phyloP scores from a whole-genome alignment of 2,113 vertebrate species.

The Colistium nudipinnis region DNA sequence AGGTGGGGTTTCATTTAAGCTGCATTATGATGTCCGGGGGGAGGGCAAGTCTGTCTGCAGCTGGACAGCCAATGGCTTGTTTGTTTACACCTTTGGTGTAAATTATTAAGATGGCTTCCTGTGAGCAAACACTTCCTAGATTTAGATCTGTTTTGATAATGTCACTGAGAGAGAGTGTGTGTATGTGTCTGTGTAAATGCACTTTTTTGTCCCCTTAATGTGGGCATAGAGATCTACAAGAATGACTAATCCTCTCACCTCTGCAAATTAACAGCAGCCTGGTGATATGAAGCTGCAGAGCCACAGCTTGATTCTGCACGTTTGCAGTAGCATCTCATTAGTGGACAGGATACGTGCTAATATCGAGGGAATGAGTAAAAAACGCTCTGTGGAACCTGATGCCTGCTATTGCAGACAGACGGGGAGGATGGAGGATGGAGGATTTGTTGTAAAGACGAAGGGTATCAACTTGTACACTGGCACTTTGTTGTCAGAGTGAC shows the following conservation, averaged over 20 bases:
- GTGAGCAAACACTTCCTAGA: too few species aligned
- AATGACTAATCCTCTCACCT: constrained; percentile 32
- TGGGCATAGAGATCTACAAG: constrained; percentile 16
- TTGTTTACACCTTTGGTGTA: too few species aligned
- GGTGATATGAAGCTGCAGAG: constrained; percentile 7
- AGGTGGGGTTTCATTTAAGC: too few species aligned
- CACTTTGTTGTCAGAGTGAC: constrained; percentile 5
- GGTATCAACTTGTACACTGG: not conserved
- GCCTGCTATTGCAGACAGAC: not conserved
- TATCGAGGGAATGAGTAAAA: constrained; percentile 4
- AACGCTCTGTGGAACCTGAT: not conserved
- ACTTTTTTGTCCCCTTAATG: not conserved
- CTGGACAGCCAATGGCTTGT: too few species aligned
- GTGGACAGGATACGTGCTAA: not conserved
- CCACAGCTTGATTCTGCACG: constrained; percentile 5
- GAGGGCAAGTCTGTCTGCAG: too few species aligned
- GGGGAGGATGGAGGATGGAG: not conserved
- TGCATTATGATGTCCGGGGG: too few species aligned
- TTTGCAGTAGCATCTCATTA: constrained; percentile 17
- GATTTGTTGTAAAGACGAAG: not conserved
- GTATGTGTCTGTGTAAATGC: not conserved
- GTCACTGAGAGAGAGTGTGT: too few species aligned
- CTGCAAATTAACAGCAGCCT: constrained; percentile 21
- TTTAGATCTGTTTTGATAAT: too few species aligned
- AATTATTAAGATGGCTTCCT: too few species aligned